A percentile compares a stretch with the other conserved stretches of the same genome.
phyloP scores from a whole-genome alignment of 2,888 invertebrate species.

The Aspidapion aeneum region DNA sequence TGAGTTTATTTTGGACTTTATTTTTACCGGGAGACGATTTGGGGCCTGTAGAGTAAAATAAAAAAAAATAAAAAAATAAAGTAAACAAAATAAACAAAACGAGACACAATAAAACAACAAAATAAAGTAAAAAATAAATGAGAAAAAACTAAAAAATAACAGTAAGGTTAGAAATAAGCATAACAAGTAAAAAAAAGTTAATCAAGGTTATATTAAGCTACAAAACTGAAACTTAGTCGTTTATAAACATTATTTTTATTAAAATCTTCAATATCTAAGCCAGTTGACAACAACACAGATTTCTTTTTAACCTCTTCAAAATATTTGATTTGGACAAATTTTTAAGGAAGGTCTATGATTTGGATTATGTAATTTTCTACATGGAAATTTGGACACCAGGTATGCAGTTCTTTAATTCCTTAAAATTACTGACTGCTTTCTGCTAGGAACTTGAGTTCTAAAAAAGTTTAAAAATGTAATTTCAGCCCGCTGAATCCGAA shows the following conservation, averaged over 20 bases:
- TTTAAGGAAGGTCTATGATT: no score
- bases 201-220: no score
- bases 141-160: neutral
- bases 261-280: no score
- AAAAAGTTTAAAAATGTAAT: neutral
- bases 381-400: no score
- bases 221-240: no score
- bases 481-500: neutral
- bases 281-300: no score
- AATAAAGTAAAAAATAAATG: neutral
- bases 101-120: neutral
- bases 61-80: slow-evolving; percentile 33
- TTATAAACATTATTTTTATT: no score
- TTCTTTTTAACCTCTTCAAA: no score
- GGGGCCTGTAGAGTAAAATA: slow-evolving; percentile 41
- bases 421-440: neutral
- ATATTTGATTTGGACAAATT: no score
- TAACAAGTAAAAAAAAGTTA: no score
- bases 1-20: slow-evolving; percentile 14
- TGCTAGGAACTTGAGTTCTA: neutral
- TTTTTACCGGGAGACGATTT: slow-evolving; percentile 44
- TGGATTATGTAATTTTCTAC: no score
- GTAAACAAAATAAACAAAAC: slow-evolving; percentile 27
- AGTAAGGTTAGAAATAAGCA: neutral
- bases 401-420: neutral